Base-by-base conservation (phyloP, 2,888 invertebrate genomes). In the Pantelozetes paolii region DNA sequence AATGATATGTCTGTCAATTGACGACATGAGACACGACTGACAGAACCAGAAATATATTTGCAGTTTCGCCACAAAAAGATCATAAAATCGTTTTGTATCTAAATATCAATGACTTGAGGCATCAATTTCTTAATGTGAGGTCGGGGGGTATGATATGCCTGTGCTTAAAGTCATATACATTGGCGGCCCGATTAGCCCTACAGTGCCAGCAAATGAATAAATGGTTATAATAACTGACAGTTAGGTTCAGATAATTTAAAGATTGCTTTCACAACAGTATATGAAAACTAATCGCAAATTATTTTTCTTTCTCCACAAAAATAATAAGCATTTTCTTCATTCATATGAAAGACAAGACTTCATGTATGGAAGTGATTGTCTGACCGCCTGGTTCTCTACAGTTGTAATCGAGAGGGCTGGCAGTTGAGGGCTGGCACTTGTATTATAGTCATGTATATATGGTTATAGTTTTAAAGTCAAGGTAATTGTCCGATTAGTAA, bases 1-100 rank as follows among this genome's bases (percentile, higher is more conserved):
- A 64, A 36, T 64, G 64, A 64, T 64, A 64, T 64, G 40, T 32
- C 64, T 64, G 64, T 64, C 64, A 64, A 64, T 64, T 5, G 64
- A 36, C n/a, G 64, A 64, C 64, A 64, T 64, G 64, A 36, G 64
- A 64, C 64, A 64, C 9, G 13, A 36, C 30, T 36, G 20, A 64
- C 64, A 28, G 59, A 59, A 3, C 59, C 18, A 15, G 13, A 9
- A 28, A 28, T 30, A 3, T 59, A 30, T 28, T 26, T 30, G 28
- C 28, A 28, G 2, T 8, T 5, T 30, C 3, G 40, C 40, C 20
- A 36, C 36, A 20, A 64, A 59, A 30, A 30, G 2, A 20, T n/a
- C 20, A n/a, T 36, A 64, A 32, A 59, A 26, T 59, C 20, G 11
- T 36, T 2, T 2, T 20, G 20, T 36, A 3, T 36, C 6, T n/a